These are phyloP conservation scores for Pardalotus punctatus DNA, from an alignment of 2,113 vertebrate species.

Conservation along the genomic window DNA sequence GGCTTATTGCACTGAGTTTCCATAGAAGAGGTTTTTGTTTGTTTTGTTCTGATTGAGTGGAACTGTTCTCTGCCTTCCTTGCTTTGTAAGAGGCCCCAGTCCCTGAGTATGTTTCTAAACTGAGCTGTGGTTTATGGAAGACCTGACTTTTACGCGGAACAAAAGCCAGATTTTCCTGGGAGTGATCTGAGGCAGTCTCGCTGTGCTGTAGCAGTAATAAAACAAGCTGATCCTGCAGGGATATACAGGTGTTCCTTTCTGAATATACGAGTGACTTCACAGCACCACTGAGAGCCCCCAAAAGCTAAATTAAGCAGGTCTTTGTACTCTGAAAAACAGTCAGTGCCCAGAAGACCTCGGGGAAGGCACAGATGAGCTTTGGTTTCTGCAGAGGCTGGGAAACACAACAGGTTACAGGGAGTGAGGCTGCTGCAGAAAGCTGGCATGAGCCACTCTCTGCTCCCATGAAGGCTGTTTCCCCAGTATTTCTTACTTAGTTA, in stretches of 20 bases:
- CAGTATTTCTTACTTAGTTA: background rate
- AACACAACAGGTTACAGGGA: background rate
- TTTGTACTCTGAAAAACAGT: background rate
- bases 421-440: background rate
- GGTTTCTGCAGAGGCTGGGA: background rate
- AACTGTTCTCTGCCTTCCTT: background rate
- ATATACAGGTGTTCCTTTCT: background rate
- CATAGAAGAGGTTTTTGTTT: background rate
- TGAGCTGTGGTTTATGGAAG: background rate
- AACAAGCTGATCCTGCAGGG: background rate
- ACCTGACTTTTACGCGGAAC: background rate
- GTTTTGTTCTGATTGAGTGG: background rate
- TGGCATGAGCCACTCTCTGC: background rate
- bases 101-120: background rate
- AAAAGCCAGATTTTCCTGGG: background rate
- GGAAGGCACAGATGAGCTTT: background rate
- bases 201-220: background rate
- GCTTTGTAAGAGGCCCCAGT: background rate
- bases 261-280: background rate
- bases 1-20: background rate
- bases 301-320: background rate
- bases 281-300: background rate
- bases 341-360: background rate
- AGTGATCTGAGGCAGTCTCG: background rate
- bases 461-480: background rate